Conservation (phyloP, 37 sponge, comb jelly and placozoan species). For the Diacarnus erythraeanus region DNA sequence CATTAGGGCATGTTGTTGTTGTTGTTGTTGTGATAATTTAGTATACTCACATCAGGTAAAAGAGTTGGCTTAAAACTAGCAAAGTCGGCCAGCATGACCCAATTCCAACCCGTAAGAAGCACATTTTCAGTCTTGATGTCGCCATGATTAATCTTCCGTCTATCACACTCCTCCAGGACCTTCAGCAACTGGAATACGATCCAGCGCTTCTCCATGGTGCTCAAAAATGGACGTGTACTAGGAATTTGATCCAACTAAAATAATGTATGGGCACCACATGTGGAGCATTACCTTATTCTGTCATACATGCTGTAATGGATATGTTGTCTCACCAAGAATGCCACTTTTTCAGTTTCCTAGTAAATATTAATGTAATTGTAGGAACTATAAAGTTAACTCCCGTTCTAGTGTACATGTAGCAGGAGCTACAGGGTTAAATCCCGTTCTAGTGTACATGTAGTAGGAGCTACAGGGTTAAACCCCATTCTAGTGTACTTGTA, state of each 20-base stretch:
- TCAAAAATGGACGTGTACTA: constrained; percentile 88
- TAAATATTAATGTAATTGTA: background rate
- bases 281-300: constrained; percentile 71
- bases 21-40: no score
- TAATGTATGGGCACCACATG: background rate
- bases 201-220: constrained; percentile 92
- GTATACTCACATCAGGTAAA: constrained; percentile 79
- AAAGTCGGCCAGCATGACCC: constrained; percentile 94
- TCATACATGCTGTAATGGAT: constrained; percentile 91
- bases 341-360: constrained; percentile 87
- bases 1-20: no score
- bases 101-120: constrained; percentile 92
- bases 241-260: background rate
- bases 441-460: no score
- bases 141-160: constrained; percentile 80
- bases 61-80: constrained; percentile 92
- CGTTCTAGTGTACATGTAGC: no score
- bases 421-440: no score
- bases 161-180: constrained; percentile 82
- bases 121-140: constrained; percentile 99
- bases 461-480: no score
- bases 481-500: no score
- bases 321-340: constrained; percentile 87
- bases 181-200: constrained; percentile 92
- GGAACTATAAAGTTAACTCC: no score